Conservation (phyloP, 2,797 vertebrate genomes). For the Micropoecilia bifurca region DNA sequence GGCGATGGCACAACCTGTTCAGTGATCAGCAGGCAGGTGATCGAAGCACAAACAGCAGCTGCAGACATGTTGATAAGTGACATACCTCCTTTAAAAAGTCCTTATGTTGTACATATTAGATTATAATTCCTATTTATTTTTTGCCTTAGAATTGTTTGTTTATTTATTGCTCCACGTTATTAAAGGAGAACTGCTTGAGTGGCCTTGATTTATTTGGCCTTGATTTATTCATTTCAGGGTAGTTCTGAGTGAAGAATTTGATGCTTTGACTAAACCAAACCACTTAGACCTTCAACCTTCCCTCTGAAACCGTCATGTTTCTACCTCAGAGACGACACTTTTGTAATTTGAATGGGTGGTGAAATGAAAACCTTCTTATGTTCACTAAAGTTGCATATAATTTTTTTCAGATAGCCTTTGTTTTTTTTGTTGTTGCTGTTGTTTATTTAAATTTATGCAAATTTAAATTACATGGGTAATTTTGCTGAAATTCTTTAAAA, state of each 20-base stretch:
- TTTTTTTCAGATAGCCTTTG: neutral
- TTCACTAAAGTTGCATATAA: neutral
- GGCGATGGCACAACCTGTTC: neutral
- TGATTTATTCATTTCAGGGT: neutral
- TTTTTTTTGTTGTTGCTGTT: neutral
- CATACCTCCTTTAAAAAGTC: neutral
- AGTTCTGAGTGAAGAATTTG: neutral
- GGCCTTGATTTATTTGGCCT: neutral
- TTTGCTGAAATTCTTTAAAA: slow-evolving; percentile 15
- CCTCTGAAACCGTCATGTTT: neutral
- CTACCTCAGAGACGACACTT: neutral
- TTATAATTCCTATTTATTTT: neutral
- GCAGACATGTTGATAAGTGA: neutral
- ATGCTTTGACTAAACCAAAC: neutral
- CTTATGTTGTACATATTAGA: neutral
- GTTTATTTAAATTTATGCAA: neutral
- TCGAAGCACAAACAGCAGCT: neutral
- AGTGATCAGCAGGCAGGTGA: neutral
- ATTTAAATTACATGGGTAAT: neutral
- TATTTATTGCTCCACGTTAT: neutral
- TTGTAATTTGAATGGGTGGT: neutral
- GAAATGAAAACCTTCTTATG: neutral
- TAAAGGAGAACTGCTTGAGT: neutral
- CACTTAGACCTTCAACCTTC: neutral
- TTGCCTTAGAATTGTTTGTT: neutral